Conservation (phyloP, 1,140 invertebrate genomes). For the Ceratina japonica region DNA sequence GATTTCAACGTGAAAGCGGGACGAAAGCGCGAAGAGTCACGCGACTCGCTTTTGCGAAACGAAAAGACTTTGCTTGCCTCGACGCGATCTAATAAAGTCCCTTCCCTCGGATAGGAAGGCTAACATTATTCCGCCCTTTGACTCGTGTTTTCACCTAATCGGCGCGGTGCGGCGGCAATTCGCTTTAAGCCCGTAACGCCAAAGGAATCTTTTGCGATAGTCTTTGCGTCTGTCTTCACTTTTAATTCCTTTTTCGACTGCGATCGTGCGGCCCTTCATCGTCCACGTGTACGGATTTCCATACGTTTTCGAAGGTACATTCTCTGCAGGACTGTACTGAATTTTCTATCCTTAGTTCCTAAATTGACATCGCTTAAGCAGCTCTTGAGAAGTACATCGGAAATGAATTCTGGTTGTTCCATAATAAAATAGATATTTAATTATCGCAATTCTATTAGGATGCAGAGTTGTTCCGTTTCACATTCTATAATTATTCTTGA, state of each 20-base stretch:
- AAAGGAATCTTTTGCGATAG: conserved; percentile 42
- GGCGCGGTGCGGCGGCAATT: conserved; percentile 29
- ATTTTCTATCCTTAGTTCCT: neutral
- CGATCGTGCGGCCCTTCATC: neutral
- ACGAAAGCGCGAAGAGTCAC: conserved; percentile 21
- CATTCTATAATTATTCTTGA: no score
- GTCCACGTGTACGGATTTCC: neutral
- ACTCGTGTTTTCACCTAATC: conserved; percentile 56
- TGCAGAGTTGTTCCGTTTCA: no score
- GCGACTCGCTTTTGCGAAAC: conserved; percentile 41
- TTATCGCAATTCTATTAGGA: no score
- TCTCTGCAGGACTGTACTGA: neutral
- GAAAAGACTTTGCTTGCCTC: conserved; percentile 46
- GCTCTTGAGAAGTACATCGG: no score
- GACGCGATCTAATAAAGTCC: conserved; percentile 64
- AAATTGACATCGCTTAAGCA: neutral
- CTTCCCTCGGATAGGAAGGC: conserved; percentile 32
- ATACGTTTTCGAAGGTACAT: neutral
- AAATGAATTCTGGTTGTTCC: no score
- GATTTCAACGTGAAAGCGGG: conserved; percentile 58
- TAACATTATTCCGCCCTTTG: conserved; percentile 64
- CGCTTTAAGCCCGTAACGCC: conserved; percentile 22
- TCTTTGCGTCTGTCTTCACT: conserved; percentile 25
- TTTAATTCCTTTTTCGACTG: conserved; percentile 41
- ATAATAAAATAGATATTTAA: no score